Conservation (phyloP, 2,888 invertebrate genomes). For the Pammene aurita region DNA sequence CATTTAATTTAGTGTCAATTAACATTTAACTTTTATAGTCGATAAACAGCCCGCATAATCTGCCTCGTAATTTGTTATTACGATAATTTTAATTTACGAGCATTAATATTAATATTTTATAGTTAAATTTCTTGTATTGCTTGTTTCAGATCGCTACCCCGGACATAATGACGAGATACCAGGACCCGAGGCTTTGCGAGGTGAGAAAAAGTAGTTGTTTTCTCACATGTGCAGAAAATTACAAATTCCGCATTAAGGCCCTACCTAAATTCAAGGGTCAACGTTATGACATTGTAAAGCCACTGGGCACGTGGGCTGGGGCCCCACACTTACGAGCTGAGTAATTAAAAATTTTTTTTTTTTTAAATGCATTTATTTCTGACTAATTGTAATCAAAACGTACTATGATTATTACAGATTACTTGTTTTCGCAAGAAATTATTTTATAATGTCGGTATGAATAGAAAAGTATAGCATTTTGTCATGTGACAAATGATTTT, state of each 20-base stretch:
- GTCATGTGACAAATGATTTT: no score
- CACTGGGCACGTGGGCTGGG: no score
- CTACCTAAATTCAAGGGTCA: no score
- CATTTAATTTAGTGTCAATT: slow-evolving; percentile 36
- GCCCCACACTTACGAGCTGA: no score
- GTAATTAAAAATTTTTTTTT: no score
- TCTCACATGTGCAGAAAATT: background rate
- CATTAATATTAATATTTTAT: background rate
- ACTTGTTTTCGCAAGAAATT: no score
- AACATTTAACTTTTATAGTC: slow-evolving; percentile 25
- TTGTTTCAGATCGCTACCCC: slow-evolving; percentile 64
- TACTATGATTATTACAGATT: no score
- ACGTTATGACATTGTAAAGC: no score
- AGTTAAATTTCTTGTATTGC: slow-evolving; percentile 30
- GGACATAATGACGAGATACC: slow-evolving; percentile 53
- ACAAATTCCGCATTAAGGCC: background rate
- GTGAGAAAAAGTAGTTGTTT: slow-evolving; percentile 49
- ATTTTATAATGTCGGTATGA: no score
- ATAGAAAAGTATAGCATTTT: no score
- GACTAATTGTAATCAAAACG: no score
- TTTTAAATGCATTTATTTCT: no score
- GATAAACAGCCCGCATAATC: slow-evolving; percentile 34
- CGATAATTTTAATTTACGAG: slow-evolving; percentile 24
- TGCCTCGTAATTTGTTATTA: slow-evolving; percentile 28
- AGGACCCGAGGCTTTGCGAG: slow-evolving; percentile 61